Conservation (phyloP, 1,140 invertebrate genomes). For the Drosophila neocordata region DNA sequence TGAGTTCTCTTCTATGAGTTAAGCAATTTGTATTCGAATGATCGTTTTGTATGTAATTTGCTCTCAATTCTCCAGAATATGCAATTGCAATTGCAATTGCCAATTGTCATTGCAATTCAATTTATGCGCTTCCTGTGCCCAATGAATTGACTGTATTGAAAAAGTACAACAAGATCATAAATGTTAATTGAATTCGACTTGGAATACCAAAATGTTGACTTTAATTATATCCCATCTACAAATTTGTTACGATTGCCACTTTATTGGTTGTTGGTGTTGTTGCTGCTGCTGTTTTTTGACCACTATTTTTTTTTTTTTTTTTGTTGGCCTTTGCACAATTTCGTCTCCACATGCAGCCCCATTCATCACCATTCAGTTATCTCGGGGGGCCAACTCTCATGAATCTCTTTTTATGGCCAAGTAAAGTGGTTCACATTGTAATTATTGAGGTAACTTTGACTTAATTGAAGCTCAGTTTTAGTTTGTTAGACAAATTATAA, state of each 20-base stretch:
- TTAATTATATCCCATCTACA: constrained; percentile 57
- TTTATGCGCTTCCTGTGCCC: constrained; percentile 69
- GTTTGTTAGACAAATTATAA: constrained; percentile 56
- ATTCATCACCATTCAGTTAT: not conserved
- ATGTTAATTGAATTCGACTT: constrained; percentile 27
- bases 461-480: constrained; percentile 26
- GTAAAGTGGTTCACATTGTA: constrained; percentile 53
- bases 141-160: constrained; percentile 17
- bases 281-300: constrained; percentile 24
- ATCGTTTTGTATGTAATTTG: constrained; percentile 10
- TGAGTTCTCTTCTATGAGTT: not conserved
- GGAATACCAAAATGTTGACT: constrained; percentile 26
- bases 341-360: not conserved
- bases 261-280: constrained; percentile 1
- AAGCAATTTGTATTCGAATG: not conserved
- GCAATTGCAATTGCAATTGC: constrained; percentile 23
- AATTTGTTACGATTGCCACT: constrained; percentile 18
- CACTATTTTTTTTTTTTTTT: constrained; percentile 31
- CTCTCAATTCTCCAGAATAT: constrained; percentile 15
- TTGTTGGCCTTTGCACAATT: constrained; percentile 10
- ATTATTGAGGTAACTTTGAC: constrained; percentile 32
- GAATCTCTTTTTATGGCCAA: constrained; percentile 53
- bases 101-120: constrained; percentile 34
- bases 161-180: constrained; percentile 15
- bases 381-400: constrained; percentile 21